Percentiles rank a stretch among this genome's conserved stretches.
Evolutionary conservation across 2,797 vertebrate genomes (phyloP).

Genomic region (Synaphobranchus kaupii): DNA sequence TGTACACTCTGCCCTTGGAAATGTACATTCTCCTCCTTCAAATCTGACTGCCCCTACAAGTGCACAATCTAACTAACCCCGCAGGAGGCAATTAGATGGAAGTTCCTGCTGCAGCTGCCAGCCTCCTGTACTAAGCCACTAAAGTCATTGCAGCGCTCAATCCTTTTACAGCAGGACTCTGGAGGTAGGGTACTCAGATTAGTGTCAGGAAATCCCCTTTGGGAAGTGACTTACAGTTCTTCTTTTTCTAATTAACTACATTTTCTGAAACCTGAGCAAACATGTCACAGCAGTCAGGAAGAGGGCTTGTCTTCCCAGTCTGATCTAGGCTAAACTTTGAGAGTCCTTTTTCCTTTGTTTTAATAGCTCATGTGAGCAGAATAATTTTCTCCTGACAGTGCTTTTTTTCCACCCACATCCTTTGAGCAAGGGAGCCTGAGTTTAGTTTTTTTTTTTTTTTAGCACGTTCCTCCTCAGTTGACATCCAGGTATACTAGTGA

Average conservation of each 20-base stretch:
- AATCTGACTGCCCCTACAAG: too few relatives aligned
- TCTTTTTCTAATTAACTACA: not conserved
- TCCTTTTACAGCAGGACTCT: not conserved
- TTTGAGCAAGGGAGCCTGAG: not conserved
- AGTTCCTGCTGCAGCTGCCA: not conserved
- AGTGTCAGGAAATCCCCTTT: not conserved
- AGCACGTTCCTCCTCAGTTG: not conserved
- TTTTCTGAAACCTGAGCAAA: conserved; percentile 8
- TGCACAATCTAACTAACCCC: too few relatives aligned
- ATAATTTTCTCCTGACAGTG: not conserved
- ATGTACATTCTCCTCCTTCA: too few relatives aligned
- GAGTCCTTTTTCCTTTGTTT: not conserved
- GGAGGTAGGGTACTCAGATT: not conserved
- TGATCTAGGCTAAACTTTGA: not conserved
- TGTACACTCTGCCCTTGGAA: too few relatives aligned
- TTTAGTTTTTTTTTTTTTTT: not conserved
- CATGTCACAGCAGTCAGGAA: not conserved
- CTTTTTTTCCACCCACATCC: not conserved
- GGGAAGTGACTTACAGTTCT: not conserved
- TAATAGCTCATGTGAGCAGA: not conserved
- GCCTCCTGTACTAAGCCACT: not conserved
- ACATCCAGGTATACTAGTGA: not conserved
- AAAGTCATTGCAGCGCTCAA: not conserved
- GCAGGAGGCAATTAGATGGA: too few relatives aligned
- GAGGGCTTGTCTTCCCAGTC: not conserved